Evolutionary conservation across 2,797 vertebrate species (phyloP).

Genomic region (Malurus splendens): DNA sequence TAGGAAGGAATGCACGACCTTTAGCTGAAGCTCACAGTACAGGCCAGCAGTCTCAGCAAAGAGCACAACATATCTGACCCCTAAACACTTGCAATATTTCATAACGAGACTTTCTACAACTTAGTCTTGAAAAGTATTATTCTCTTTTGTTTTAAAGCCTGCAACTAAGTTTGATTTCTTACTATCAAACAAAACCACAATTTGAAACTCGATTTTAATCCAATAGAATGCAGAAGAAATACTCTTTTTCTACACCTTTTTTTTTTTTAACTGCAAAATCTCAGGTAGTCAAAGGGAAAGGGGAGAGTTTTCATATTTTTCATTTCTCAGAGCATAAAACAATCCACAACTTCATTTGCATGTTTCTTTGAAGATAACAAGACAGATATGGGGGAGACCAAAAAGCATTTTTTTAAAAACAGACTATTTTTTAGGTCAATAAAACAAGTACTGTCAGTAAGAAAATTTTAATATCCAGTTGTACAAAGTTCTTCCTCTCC

Average conservation of each 20-base stretch:
- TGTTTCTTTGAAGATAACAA: not conserved
- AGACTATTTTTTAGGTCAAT: not conserved
- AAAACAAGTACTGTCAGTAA: not conserved
- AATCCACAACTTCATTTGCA: not conserved
- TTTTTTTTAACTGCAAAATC: not conserved
- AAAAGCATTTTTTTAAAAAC: not conserved
- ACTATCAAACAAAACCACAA: not conserved
- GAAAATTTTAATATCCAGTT: not conserved
- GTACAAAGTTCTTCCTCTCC: not conserved
- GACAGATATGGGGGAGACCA: not conserved
- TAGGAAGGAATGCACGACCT: slow-evolving; percentile 74
- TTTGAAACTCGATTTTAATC: not conserved
- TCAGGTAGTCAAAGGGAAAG: not conserved
- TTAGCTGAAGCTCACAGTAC: slow-evolving; percentile 47
- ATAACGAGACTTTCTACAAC: not conserved
- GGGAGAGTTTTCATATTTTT: not conserved
- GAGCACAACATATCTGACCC: slow-evolving; percentile 13
- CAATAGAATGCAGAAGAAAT: not conserved
- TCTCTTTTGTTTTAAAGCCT: not conserved
- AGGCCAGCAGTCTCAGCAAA: slow-evolving; percentile 25
- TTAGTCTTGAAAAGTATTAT: not conserved
- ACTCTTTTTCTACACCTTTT: not conserved
- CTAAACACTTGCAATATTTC: not conserved
- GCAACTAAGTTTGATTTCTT: not conserved
- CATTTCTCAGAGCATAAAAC: not conserved